These are phyloP conservation scores for Drosophila yooni DNA, from an alignment of 2,888 invertebrate genomes.

Conservation along the genomic window DNA sequence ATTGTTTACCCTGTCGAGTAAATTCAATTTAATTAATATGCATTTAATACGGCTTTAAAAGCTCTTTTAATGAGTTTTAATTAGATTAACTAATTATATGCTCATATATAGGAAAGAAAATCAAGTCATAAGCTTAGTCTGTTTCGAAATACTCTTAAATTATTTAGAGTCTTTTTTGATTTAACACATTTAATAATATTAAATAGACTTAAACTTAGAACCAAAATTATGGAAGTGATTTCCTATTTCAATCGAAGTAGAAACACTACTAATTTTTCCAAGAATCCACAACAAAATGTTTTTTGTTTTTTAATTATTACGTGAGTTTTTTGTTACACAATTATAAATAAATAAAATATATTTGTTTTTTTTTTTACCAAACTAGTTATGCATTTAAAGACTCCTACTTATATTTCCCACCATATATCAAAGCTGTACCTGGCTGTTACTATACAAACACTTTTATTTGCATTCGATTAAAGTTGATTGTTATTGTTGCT, in stretches of 20 bases:
- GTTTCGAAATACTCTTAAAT: not conserved
- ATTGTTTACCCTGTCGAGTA: not conserved
- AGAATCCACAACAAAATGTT: not conserved
- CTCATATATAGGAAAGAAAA: not conserved
- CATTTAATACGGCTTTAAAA: no score
- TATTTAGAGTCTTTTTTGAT: no score
- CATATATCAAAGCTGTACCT: not conserved
- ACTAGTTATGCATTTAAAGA: no score
- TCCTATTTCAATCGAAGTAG: not conserved
- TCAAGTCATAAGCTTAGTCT: not conserved
- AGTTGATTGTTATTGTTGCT: constrained; percentile 19
- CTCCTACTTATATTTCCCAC: not conserved
- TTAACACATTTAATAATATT: not conserved
- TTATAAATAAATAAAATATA: not conserved
- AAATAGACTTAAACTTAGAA: not conserved
- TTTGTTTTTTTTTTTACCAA: no score
- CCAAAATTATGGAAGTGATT: not conserved
- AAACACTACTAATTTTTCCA: not conserved
- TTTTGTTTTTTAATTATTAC: not conserved
- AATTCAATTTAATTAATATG: not conserved
- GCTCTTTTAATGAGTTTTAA: not conserved
- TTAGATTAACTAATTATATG: not conserved
- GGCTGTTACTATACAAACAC: not conserved
- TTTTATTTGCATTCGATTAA: constrained; percentile 34
- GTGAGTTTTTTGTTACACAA: not conserved